Base-by-base conservation (phyloP, 2,797 vertebrate genomes). In the Furcifer pardalis region DNA sequence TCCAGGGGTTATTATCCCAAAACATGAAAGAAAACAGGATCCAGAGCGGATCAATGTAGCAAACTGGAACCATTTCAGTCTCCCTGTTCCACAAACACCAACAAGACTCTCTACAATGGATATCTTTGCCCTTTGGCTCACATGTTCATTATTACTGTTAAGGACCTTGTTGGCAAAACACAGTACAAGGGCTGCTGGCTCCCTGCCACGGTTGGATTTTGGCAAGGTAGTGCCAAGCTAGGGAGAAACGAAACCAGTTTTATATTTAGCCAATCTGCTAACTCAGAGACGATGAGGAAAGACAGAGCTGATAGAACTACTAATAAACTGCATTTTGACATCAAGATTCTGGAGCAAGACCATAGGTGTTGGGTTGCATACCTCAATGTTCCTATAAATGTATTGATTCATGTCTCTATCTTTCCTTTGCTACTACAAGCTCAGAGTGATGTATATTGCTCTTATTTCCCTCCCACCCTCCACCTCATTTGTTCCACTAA, bases 81-180 rank as follows among this genome's bases (percentile, higher is more conserved):
- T 27, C 65, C 2, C 42, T 46, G 40, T 37, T 77, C 35, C n/a
- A n/a, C 27, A 40, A 52, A 78, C 6, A 44, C 83, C 15, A 32
- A 21, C 44, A 37, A 49, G 21, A 15, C 9, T 2, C 23, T 76
- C 12, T 56, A 37, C 40, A 37, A 21, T 9, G 79, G 5, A n/a
- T 40, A 15, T 40, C 8, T 40, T 46, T 76, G 79, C 72, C 62
- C 73, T 81, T 62, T 77, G 56, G 72, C 68, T 37, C 40, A 44
- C 72, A 4, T 40, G 72, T 40, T 69, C 40, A 49, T 85, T 69
- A 69, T 62, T 60, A 69, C 30, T 60, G 59, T 75, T 44, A 76
- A 76, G 40, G 79, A n/a, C 62, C 79, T 86, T 62, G 73, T 68
- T 71, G 73, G 73, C 72, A 81, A 40, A 81, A 44, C 60, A 42